These are phyloP conservation scores for Calephelis nemesis DNA, from an alignment of 1,140 invertebrate genomes.

Conservation along the genomic window DNA sequence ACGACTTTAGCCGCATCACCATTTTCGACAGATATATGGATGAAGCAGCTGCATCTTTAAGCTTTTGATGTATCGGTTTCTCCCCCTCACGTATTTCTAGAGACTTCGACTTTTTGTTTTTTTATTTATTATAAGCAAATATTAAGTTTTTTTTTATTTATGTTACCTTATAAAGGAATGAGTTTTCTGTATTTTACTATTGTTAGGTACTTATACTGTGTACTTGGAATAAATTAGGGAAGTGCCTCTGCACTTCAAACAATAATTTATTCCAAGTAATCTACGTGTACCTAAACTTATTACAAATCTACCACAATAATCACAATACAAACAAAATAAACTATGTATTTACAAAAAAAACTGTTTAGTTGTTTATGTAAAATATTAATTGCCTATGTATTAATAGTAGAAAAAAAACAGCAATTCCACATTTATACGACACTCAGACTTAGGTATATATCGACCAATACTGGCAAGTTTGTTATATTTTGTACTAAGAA, in stretches of 20 bases:
- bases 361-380: slow-evolving; percentile 4
- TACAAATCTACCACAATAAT: slow-evolving; percentile 32
- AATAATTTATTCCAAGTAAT: neutral
- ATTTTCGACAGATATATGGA: too few species aligned
- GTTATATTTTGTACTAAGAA: slow-evolving; percentile 76
- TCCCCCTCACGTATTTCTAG: too few species aligned
- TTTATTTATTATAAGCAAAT: too few species aligned
- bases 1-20: too few species aligned
- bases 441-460: slow-evolving; percentile 78
- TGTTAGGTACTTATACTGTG: too few species aligned
- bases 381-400: slow-evolving; percentile 32
- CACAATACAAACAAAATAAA: slow-evolving; percentile 33
- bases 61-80: too few species aligned
- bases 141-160: too few species aligned
- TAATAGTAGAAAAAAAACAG: slow-evolving; percentile 59
- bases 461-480: slow-evolving; percentile 79
- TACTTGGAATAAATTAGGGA: too few species aligned
- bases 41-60: too few species aligned
- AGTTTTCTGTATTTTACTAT: too few species aligned
- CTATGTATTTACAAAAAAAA: slow-evolving; percentile 6
- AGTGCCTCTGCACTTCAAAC: neutral
- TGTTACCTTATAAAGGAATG: too few species aligned
- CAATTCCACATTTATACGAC: slow-evolving; percentile 66
- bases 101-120: too few species aligned
- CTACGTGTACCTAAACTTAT: slow-evolving; percentile 1